These are phyloP conservation scores for Grallaria varia DNA, from an alignment of 2,113 vertebrate species.

Conservation along the genomic window DNA sequence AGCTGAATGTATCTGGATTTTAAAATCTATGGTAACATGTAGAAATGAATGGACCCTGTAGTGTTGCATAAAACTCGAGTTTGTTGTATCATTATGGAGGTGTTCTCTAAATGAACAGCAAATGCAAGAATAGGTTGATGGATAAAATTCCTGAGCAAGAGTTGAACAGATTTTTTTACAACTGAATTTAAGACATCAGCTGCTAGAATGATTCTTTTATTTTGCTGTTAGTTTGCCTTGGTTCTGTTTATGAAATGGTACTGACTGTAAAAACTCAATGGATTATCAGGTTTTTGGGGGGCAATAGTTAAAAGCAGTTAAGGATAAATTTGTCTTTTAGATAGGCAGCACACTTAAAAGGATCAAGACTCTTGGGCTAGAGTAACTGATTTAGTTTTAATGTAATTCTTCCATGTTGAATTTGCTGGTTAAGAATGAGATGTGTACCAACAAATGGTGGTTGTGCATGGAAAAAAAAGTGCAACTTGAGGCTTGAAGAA, in stretches of 20 bases:
- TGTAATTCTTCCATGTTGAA: neutral
- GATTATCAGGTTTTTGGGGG: neutral
- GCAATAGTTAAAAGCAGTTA: neutral
- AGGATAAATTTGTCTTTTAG: neutral
- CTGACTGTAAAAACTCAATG: neutral
- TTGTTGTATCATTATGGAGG: neutral
- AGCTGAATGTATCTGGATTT: neutral
- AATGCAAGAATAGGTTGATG: neutral
- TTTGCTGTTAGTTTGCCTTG: neutral
- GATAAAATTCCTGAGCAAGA: neutral
- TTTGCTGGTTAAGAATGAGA: neutral
- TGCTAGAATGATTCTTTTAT: neutral
- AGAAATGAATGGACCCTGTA: neutral
- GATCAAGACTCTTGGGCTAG: neutral
- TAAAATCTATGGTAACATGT: rapidly evolving
- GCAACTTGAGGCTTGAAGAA: neutral
- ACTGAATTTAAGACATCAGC: neutral
- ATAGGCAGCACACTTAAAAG: rapidly evolving
- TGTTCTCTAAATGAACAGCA: neutral
- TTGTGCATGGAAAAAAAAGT: neutral
- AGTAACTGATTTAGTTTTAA: neutral
- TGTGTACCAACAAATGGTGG: neutral
- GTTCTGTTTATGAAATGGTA: neutral
- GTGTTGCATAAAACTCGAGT: neutral
- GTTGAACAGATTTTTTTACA: neutral